Base-by-base conservation (phyloP, 2,888 invertebrate species). In the Cantharis flavilabris region DNA sequence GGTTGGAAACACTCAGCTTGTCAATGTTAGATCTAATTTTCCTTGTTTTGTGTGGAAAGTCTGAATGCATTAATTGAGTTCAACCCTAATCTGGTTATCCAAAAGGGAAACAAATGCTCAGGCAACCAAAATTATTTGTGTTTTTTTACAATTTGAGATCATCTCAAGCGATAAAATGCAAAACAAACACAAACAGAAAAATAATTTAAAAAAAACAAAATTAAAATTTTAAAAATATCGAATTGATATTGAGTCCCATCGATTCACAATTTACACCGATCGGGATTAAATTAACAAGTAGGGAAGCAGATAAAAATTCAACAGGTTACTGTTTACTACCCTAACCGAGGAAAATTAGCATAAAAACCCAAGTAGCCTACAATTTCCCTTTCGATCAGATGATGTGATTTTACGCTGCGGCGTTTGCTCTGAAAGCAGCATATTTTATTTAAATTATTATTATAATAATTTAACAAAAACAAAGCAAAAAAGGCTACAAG, bases 61-160 rank as follows among this genome's bases (percentile, higher is more conserved):
- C 69, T 23, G 63, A 69, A 63, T 73, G 63, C 30, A 62, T 69
- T 73, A 73, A 73, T 73, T 73, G 69, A 73, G 69, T 73, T 73
- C 73, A 62, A 73, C 73, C 73, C 73, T 73, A 73, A 73, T 73
- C 69, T 62, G 63, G 26, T 67, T 67, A 67, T 18, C 13, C 69
- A 28, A 23, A 69, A 33, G 18, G 13, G 14, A 16, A 73, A 70
- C 73, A 70, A 73, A 69, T 69, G 30, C 30, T 10, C 1, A 20
- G 28, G 10, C 10, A 64, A 18, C 64, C 64, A 9, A 64, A 20
- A 64, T 16, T 64, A 16, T 13, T 49, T 49, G n/a, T n/a, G n/a
- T 49, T 30, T 2, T 49, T n/a, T 7, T 49, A 49, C 49, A n/a
- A 49, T 49, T 33, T n/a, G n/a, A 7, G n/a, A 49, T 49, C 3